Evolutionary conservation across 2,888 invertebrate species (phyloP).

Genomic region (Parnassius mnemosyne): DNA sequence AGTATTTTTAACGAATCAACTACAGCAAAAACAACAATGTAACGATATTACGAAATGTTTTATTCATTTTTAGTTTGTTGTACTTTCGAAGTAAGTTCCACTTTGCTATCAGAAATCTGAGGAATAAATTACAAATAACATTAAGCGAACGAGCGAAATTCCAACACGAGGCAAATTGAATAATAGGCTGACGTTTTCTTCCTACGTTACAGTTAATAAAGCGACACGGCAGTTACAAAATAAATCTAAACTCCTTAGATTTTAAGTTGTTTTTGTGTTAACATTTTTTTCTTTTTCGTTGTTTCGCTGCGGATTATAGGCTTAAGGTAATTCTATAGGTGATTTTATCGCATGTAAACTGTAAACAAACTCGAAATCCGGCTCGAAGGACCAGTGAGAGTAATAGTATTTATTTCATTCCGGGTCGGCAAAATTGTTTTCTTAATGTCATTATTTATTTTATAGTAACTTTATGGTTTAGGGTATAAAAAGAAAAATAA

Average conservation of each 20-base stretch:
- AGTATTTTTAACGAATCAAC: too few relatives aligned
- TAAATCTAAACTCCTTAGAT: constrained; percentile 11
- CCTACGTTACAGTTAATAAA: neutral
- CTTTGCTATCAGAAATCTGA: constrained; percentile 9
- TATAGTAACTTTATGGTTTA: too few relatives aligned
- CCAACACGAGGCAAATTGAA: constrained; percentile 19
- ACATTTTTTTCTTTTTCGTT: neutral
- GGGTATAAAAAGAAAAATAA: too few relatives aligned
- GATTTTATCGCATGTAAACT: constrained; percentile 5
- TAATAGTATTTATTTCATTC: constrained; percentile 38
- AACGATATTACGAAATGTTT: constrained; percentile 7
- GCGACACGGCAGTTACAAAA: constrained; percentile 1
- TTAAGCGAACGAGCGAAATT: constrained; percentile 7
- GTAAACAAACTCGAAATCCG: constrained; percentile 5
- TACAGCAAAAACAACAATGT: neutral
- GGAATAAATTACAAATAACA: constrained; percentile 15
- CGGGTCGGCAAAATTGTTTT: constrained; percentile 26
- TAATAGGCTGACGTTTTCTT: constrained; percentile 9
- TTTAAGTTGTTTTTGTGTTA: constrained; percentile 14
- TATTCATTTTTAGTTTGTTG: constrained; percentile 7
- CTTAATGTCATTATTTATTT: too few relatives aligned
- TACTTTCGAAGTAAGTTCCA: constrained; percentile 5
- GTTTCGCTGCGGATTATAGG: constrained; percentile 13
- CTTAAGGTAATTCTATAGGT: constrained; percentile 12
- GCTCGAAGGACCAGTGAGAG: constrained; percentile 5